phyloP scores from a whole-genome alignment of 2,797 vertebrate genomes.

The Syngnathus rostellatus region DNA sequence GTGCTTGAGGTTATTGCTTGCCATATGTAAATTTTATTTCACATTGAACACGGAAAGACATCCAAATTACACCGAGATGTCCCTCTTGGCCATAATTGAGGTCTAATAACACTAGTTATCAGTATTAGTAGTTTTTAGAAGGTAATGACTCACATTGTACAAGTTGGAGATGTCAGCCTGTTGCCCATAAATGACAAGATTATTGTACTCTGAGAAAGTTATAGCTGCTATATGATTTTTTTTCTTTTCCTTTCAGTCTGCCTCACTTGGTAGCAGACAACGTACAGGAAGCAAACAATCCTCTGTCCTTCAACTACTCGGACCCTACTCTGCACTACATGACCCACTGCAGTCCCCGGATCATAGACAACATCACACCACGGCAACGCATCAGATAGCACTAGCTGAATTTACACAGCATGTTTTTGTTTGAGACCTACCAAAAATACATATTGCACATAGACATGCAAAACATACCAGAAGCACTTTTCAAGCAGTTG shows the following conservation, averaged over 20 bases:
- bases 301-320: slow-evolving; percentile 62
- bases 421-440: background rate
- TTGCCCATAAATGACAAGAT: background rate
- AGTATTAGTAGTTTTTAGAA: background rate
- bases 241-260: slow-evolving; percentile 52
- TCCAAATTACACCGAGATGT: background rate
- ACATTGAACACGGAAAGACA: background rate
- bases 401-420: background rate
- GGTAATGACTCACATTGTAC: background rate
- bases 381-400: slow-evolving; percentile 48
- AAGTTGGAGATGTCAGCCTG: background rate
- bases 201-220: slow-evolving; percentile 13
- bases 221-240: slow-evolving; percentile 9
- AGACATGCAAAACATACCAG: slow-evolving; percentile 10
- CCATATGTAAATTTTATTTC: slow-evolving; percentile 2
- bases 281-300: slow-evolving; percentile 54
- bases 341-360: slow-evolving; percentile 68
- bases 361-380: slow-evolving; percentile 56
- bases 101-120: background rate
- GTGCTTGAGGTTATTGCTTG: slow-evolving; percentile 19
- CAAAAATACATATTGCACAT: background rate
- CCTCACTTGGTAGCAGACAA: slow-evolving; percentile 60
- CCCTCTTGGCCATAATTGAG: background rate
- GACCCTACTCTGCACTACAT: slow-evolving; percentile 71
- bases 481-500: slow-evolving; percentile 21